A percentile compares a stretch with the other conserved stretches of the same genome.
Evolutionary conservation across 2,113 vertebrate species (phyloP).

Genomic region (Pygoscelis adeliae): DNA sequence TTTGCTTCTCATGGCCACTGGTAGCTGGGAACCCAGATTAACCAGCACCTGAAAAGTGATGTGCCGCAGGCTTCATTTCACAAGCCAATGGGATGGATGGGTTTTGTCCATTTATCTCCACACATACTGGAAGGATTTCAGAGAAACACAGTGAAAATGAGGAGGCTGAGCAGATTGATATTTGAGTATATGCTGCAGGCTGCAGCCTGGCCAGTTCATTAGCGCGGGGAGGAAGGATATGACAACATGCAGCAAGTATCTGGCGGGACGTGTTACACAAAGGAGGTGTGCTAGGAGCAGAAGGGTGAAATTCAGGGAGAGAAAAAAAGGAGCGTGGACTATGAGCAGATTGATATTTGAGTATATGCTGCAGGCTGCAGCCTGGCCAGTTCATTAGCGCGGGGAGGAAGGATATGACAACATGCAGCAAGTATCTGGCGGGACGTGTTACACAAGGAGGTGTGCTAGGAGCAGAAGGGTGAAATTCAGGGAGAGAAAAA

Average conservation of each 20-base stretch:
- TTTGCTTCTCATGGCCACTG: background rate
- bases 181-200: background rate
- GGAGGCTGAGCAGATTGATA: slow-evolving; percentile 6
- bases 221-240: slow-evolving; percentile 6
- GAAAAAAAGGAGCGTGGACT: background rate
- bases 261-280: background rate
- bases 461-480: background rate
- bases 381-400: slow-evolving; percentile 3
- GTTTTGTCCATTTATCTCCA: slow-evolving; percentile 14
- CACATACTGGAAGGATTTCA: slow-evolving; percentile 28
- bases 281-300: background rate
- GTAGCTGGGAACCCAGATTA: slow-evolving; percentile 18
- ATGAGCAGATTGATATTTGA: slow-evolving; percentile 9
- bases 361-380: slow-evolving; percentile 17
- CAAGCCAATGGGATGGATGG: background rate
- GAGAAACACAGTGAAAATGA: slow-evolving; percentile 24
- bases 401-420: slow-evolving; percentile 37
- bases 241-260: slow-evolving; percentile 50
- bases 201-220: slow-evolving; percentile 37
- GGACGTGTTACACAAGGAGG: background rate
- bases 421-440: slow-evolving; percentile 43
- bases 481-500: background rate
- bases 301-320: background rate
- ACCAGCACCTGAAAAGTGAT: background rate
- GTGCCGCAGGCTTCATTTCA: background rate